Evolutionary conservation across 2,113 vertebrate genomes (phyloP).

Genomic region (Cisticola juncidis): DNA sequence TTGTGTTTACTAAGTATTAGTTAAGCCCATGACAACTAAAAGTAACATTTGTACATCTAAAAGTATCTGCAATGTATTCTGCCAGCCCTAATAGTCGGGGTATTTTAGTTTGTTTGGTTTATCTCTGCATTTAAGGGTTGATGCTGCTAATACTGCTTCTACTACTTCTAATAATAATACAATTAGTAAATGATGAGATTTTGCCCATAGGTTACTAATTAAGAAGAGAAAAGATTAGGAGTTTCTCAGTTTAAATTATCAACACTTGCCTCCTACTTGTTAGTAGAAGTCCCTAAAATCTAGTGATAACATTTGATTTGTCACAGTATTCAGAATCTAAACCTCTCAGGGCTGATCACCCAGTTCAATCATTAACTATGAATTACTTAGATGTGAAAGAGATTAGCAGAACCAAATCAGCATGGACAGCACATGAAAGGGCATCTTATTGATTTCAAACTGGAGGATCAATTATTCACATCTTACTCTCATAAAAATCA

Average conservation of each 20-base stretch:
- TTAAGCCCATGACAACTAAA: neutral
- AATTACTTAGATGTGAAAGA: neutral
- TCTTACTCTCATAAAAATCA: neutral
- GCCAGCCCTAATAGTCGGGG: fast-evolving
- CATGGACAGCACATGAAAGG: neutral
- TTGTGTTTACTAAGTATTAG: neutral
- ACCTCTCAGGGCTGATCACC: neutral
- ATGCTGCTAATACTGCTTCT: neutral
- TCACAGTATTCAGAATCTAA: neutral
- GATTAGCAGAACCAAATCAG: neutral
- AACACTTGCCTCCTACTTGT: neutral
- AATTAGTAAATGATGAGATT: fast-evolving
- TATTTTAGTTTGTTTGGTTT: neutral
- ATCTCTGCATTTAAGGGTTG: neutral
- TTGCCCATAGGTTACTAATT: neutral
- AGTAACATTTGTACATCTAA: neutral
- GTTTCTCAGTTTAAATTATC: neutral
- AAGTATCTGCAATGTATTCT: neutral
- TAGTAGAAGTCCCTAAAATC: neutral
- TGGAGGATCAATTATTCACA: neutral
- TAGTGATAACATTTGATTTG: neutral
- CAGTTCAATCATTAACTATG: neutral
- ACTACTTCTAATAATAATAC: neutral
- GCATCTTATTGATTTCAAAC: neutral
- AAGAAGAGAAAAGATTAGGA: neutral